Base-by-base conservation (phyloP, 2,888 invertebrate genomes). In the Gymnocheta viridis region DNA sequence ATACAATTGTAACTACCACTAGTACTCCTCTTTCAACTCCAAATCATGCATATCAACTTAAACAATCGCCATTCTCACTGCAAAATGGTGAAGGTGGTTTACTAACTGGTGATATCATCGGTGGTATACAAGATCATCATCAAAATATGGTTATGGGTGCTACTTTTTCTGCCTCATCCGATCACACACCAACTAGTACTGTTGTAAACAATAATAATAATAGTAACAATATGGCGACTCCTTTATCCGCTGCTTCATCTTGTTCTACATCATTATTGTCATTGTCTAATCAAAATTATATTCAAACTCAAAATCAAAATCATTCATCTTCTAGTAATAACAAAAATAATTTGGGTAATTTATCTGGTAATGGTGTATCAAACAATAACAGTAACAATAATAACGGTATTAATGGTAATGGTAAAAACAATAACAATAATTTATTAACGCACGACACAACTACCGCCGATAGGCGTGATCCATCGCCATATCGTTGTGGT, bases 401-500 rank as follows among this genome's bases (percentile, higher is more conserved):
- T 58, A 89, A 89, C 87, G 87, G 85, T 85, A 87, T 87, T 56
- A 67, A 70, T 88, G 74, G 64, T 62, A 85, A 62, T 74, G 80
- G 72, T 69, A 85, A 60, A 80, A 79, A 72, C 78, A 86, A 85
- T 80, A 85, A 81, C 74, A 85, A 76, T 86, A 87, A 88, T 86
- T 88, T 87, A 88, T 87, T 90, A 73, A 88, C 91, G 88, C 87
- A 88, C 88, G 89, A 89, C 89, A 91, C 91, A 87, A 78, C 84
- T 64, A 51, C 84, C 73, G 58, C 67, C 72, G 92, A 91, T 89
- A 92, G 92, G 89, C 92, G 93, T 87, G 92, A 92, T 90, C 93
- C 93, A 90, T 93, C 93, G 91, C 94, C 94, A 89, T 94, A 94
- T 91, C 94, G 95, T 90, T 96, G 96, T 93, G 96, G 96, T 88